Conservation (phyloP, 2,888 invertebrate species). For the Drosophila mimetica region DNA sequence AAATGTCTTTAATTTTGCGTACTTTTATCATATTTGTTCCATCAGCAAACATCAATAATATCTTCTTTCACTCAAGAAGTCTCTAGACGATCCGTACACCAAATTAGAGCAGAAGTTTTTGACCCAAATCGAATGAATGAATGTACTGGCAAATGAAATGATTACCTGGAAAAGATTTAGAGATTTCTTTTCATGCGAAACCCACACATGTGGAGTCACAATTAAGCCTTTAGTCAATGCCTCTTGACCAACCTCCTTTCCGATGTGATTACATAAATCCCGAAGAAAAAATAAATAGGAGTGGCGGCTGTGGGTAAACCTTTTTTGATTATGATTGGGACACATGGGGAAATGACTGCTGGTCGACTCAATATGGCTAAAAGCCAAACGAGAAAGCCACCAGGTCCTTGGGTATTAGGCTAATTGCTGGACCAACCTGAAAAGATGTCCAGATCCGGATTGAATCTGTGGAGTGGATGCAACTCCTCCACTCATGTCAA, state of each 20-base stretch:
- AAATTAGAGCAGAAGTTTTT: conserved; percentile 22
- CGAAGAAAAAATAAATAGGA: conserved; percentile 30
- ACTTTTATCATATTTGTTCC: not conserved
- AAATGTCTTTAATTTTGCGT: not conserved
- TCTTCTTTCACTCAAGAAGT: not conserved
- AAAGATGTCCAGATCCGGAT: conserved; percentile 50
- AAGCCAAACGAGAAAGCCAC: conserved; percentile 53
- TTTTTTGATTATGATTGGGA: conserved; percentile 54
- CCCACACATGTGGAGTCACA: conserved; percentile 21
- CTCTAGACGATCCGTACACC: conserved; percentile 1
- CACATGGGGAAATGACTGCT: conserved; percentile 21
- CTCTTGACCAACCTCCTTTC: conserved; percentile 15
- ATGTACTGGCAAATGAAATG: conserved; percentile 29
- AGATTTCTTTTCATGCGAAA: conserved; percentile 36
- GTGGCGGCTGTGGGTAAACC: conserved; percentile 12
- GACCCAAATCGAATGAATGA: conserved; percentile 10
- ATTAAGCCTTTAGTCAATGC: conserved; percentile 42
- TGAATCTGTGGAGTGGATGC: conserved; percentile 35
- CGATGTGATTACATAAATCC: conserved; percentile 53
- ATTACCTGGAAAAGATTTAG: conserved; percentile 22
- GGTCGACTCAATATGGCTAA: conserved; percentile 64
- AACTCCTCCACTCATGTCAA: conserved; percentile 53
- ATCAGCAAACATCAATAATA: not conserved
- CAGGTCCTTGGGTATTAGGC: conserved; percentile 69
- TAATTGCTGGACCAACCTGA: conserved; percentile 62